phyloP scores from a whole-genome alignment of 1,140 invertebrate species.

The Xylocopa sonorina region DNA sequence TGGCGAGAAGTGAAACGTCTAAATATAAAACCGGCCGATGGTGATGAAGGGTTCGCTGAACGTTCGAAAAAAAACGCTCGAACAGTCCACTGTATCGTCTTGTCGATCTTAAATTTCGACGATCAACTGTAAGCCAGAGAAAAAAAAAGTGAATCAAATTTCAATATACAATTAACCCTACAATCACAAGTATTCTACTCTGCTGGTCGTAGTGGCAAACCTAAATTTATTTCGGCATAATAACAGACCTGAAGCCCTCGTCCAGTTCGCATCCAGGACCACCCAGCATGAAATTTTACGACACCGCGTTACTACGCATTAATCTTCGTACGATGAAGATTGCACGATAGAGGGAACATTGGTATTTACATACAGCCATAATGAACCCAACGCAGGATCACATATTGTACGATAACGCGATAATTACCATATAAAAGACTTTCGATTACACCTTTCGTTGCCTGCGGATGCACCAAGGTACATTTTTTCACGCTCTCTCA shows the following conservation, averaged over 20 bases:
- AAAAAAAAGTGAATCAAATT: no score
- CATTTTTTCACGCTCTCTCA: no score
- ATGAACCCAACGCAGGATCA: not conserved
- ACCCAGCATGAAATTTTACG: conserved; percentile 21
- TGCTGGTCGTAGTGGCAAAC: not conserved
- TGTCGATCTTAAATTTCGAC: conserved; percentile 21
- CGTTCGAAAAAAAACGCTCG: conserved; percentile 31
- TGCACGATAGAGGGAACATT: not conserved
- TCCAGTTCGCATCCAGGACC: not conserved
- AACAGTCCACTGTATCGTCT: conserved; percentile 19
- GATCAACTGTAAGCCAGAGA: no score
- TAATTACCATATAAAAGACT: not conserved
- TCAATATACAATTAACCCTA: not conserved
- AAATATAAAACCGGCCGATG: conserved; percentile 53
- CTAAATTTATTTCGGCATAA: conserved; percentile 16
- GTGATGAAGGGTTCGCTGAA: conserved; percentile 45
- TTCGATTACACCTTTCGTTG: no score
- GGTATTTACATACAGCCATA: not conserved
- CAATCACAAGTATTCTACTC: not conserved
- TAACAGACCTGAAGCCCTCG: not conserved
- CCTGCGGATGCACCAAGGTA: no score
- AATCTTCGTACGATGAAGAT: conserved; percentile 1
- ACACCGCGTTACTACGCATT: not conserved
- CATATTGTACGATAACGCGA: not conserved
- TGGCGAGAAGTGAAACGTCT: conserved; percentile 37